Percentiles rank a stretch among this genome's conserved stretches.
Evolutionary conservation across 1,140 invertebrate species (phyloP).

Genomic region (Pseudomyrmex dendroicus): DNA sequence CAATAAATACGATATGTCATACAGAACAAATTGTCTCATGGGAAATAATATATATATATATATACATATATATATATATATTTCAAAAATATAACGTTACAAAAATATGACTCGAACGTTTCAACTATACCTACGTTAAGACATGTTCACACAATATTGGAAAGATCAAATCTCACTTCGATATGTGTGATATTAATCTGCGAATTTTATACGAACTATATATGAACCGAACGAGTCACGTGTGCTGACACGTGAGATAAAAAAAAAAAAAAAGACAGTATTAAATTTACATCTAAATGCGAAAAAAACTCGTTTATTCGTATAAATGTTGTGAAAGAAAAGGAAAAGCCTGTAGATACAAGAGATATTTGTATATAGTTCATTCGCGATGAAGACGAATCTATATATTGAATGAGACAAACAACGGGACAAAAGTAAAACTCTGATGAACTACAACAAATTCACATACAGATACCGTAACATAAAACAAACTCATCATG

Average conservation of each 20-base stretch:
- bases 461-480: conserved; percentile 64
- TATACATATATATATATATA: conserved; percentile 49
- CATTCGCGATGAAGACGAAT: conserved; percentile 21
- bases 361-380: conserved; percentile 59
- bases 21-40: conserved; percentile 49
- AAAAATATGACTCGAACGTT: conserved; percentile 33
- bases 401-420: conserved; percentile 5
- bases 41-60: conserved; percentile 36
- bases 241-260: conserved; percentile 13
- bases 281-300: conserved; percentile 23
- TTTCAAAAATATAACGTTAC: conserved; percentile 38
- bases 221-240: conserved; percentile 12
- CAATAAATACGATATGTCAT: conserved; percentile 38
- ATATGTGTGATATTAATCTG: conserved; percentile 26
- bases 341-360: conserved; percentile 48
- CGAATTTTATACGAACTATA: conserved; percentile 54
- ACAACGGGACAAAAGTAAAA: background rate
- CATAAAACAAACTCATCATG: conserved; percentile 57
- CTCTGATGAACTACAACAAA: conserved; percentile 35
- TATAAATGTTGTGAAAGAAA: conserved; percentile 31
- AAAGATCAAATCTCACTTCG: conserved; percentile 56
- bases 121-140: conserved; percentile 28
- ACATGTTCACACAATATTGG: background rate
- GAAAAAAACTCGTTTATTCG: conserved; percentile 58
- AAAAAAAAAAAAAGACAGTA: conserved; percentile 20